Evolutionary conservation across 2,888 invertebrate species (phyloP), one percentile per base, ranked within the genome.

Genomic region (Nemurella pictetii): DNA sequence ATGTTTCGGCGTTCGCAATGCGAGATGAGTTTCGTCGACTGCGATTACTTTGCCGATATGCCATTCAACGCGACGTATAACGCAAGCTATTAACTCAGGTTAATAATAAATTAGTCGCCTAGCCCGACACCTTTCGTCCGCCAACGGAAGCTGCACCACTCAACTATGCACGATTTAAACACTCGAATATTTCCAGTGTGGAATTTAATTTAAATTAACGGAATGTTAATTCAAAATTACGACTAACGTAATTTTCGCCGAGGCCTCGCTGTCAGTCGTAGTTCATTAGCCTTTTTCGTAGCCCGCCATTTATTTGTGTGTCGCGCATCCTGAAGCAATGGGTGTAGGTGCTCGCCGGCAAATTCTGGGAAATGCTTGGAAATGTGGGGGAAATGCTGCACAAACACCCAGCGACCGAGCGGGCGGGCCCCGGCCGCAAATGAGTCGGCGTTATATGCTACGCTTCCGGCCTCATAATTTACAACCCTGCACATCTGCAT

Each of bases 151-250:
- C 20, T 20, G 20, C 55, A 55, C 78, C 30, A 78, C 27, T 29
- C 78, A 72, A 82, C 82, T 55, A 82, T 82, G 82, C 72, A 28
- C 26, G 30, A 30, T 78, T 78, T 29, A 30, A 78, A 30, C 78
- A 78, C 75, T 75, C 27, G 75, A 28, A 75, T 75, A 29, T 78
- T 78, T 78, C 30, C 78, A 55, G 55, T 29, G 78, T 26, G 82
- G 82, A 82, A 82, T 82, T 82, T 82, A 26, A 82, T 82, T 82
- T 82, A 82, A 82, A 82, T 82, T 72, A 82, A 82, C 29, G 82
- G 82, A 82, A 82, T 82, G 82, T 82, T 82, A 82, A 82, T 82
- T 26, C 72, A 82, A 55, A 82, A 82, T 82, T 82, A 82, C 82
- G 82, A 72, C 72, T 26, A 27, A 29, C 27, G 55, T 82, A 82